These are phyloP conservation scores for Eucidaris tribuloides DNA, from an alignment of 35 echinoderm and acorn worm genomes.

Conservation along the genomic window DNA sequence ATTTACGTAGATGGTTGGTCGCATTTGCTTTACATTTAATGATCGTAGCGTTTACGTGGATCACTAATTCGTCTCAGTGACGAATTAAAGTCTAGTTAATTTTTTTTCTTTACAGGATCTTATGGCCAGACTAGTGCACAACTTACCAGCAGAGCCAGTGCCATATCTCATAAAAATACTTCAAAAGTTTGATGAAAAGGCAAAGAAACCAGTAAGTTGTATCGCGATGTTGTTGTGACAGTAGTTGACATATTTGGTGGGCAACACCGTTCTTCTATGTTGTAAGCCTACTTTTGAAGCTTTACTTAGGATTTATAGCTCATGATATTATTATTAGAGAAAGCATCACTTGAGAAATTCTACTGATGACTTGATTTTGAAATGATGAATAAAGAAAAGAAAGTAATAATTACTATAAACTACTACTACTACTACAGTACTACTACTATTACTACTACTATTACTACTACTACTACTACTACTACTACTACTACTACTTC, in stretches of 20 bases:
- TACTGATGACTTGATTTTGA: background rate
- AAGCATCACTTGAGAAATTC: background rate
- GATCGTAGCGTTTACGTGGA: too few relatives aligned
- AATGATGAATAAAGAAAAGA: background rate
- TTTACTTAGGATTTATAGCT: background rate
- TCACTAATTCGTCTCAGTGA: too few relatives aligned
- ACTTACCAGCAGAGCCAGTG: constrained; percentile 68
- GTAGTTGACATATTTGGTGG: background rate
- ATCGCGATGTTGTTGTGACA: background rate
- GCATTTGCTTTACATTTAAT: too few relatives aligned
- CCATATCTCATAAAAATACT: constrained; percentile 86
- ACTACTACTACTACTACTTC: too few relatives aligned
- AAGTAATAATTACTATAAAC: too few relatives aligned
- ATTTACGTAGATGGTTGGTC: too few relatives aligned
- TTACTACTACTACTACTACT: too few relatives aligned
- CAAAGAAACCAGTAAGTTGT: constrained; percentile 70
- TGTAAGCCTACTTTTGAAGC: background rate
- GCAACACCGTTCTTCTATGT: background rate
- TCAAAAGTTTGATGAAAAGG: constrained; percentile 81
- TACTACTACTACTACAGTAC: too few relatives aligned
- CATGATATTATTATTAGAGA: background rate
- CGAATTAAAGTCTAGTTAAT: too few relatives aligned
- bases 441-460: too few relatives aligned
- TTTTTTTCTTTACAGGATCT: constrained; percentile 64
- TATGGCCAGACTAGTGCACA: constrained; percentile 69